Base-by-base conservation (phyloP, 1,140 invertebrate genomes). In the Zaprionus taronus region DNA sequence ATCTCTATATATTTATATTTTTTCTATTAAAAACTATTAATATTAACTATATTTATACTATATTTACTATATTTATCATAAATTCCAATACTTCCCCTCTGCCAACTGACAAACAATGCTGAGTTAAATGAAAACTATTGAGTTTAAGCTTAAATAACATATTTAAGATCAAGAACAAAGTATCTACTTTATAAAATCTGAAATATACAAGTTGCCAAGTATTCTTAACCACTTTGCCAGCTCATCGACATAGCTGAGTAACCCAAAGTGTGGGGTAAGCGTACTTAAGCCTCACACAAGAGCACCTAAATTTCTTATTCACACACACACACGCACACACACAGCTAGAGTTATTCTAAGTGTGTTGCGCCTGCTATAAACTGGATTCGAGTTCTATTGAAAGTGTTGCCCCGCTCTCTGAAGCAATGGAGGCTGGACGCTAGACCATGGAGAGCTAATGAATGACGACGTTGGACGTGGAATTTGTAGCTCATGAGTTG, bases 321-420 rank as follows among this genome's bases (percentile, higher is more conserved):
- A 51, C 9, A 24, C 62, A 72, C 67, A 68, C 55, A 68, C 24
- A 62, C n/a, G 47, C 36, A 57, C 20, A 47, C 49, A 38, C n/a
- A 26, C 7, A 51, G 67, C n/a, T 47, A 47, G 51, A 64, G 36
- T 63, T 64, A 65, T 72, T 74, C 70, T 66, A 53, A 62, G 72
- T 80, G 77, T 70, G 62, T 38, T 66, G 44, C 61, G 28, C 62
- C 53, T 81, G 51, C 47, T 64, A 26, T 76, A 76, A 87, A 89
- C 84, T 89, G 84, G 84, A 84, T 79, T 89, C 84, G 72, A 71
- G 83, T 89, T 89, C 81, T 84, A 89, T 89, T 89, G 84, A 89
- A 89, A 89, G 84, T 89, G 84, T 89, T 89, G 83, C 17, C 38
- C 65, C 51, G 49, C 63, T 76, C 57, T 55, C 66, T 20, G n/a